Percentiles rank a stretch among this genome's conserved stretches.
Evolutionary conservation across 2,888 invertebrate species (phyloP).

Genomic region (Sarcophaga rosellei): DNA sequence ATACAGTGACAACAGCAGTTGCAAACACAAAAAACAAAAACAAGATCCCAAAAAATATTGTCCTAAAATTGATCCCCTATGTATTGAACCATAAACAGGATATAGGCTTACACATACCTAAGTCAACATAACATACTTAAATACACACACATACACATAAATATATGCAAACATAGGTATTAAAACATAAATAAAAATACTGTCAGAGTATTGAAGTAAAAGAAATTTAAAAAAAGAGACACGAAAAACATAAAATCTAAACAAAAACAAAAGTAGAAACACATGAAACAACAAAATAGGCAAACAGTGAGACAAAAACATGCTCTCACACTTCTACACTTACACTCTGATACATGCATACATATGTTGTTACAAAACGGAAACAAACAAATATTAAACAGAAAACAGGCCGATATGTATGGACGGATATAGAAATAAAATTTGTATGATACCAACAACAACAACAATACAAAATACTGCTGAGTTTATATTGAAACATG

Average conservation of each 20-base stretch:
- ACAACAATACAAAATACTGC: not conserved
- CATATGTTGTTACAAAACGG: not conserved
- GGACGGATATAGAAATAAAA: not conserved
- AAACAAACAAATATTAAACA: slow-evolving; percentile 23
- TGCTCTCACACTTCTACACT: too few relatives aligned
- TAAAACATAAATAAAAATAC: not conserved
- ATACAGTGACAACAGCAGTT: not conserved
- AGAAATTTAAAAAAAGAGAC: slow-evolving; percentile 32
- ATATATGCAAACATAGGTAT: not conserved
- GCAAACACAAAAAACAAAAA: not conserved
- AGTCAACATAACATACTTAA: not conserved
- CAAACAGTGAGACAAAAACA: not conserved
- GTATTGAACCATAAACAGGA: slow-evolving; percentile 37
- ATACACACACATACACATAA: not conserved
- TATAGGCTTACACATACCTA: not conserved
- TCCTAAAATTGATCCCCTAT: slow-evolving; percentile 31
- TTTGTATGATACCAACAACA: not conserved
- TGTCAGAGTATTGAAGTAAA: not conserved
- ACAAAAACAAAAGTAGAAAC: not conserved
- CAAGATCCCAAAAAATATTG: slow-evolving; percentile 26
- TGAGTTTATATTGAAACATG: too few relatives aligned
- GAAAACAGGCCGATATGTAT: not conserved
- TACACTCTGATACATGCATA: not conserved
- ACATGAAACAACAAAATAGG: slow-evolving; percentile 2
- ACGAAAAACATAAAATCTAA: not conserved